phyloP scores from a whole-genome alignment of 1,140 invertebrate species.

The Aphaenogaster ashmeadi region DNA sequence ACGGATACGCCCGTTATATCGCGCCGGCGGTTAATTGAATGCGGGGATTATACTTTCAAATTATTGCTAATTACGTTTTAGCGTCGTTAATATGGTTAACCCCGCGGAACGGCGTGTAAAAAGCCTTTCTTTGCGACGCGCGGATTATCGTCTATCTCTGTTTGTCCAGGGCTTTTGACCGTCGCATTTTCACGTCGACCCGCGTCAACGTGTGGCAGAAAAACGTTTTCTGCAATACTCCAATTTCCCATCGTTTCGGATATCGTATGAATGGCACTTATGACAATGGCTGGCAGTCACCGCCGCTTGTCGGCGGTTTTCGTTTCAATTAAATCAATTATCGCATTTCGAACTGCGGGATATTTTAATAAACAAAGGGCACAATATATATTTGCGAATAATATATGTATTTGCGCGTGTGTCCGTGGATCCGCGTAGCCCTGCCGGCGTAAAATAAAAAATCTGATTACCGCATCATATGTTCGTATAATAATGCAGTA shows the following conservation, averaged over 20 bases:
- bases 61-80: conserved; percentile 61
- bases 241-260: conserved; percentile 34
- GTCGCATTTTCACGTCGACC: not conserved
- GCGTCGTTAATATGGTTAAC: conserved; percentile 46
- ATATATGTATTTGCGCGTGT: not conserved
- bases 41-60: conserved; percentile 57
- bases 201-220: not conserved
- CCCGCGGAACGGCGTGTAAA: conserved; percentile 33
- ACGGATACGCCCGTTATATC: conserved; percentile 38
- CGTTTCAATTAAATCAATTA: conserved; percentile 60
- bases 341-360: not conserved
- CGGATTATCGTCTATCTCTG: conserved; percentile 48
- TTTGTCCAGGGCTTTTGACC: conserved; percentile 46
- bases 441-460: not conserved
- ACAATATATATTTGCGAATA: not conserved
- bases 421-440: not conserved
- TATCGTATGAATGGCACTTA: conserved; percentile 17
- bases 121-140: conserved; percentile 16
- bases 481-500: conserved; percentile 6
- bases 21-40: conserved; percentile 54
- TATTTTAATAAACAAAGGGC: conserved; percentile 39
- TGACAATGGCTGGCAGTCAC: conserved; percentile 17
- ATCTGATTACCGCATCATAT: conserved; percentile 2
- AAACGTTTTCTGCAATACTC: conserved; percentile 1
- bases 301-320: conserved; percentile 41